Conservation (phyloP, 2,888 invertebrate genomes). For the Cyrtodaria siliqua region DNA sequence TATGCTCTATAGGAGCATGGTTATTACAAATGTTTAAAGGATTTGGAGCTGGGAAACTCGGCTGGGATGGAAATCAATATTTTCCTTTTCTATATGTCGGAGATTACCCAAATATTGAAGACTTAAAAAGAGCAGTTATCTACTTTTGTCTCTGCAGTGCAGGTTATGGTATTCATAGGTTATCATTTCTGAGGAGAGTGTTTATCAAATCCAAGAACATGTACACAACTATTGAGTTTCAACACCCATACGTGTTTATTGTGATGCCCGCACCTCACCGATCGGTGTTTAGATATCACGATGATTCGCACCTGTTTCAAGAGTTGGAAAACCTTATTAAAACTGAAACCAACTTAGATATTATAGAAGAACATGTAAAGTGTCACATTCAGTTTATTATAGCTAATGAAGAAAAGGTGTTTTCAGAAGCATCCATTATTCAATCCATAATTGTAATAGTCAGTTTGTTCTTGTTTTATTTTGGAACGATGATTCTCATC, state of each 20-base stretch:
- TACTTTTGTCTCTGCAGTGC: not conserved
- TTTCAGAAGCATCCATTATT: not conserved
- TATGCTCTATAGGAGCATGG: not conserved
- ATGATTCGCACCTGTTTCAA: not conserved
- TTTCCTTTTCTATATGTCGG: not conserved
- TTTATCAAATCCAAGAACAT: not conserved
- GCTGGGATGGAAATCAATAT: not conserved
- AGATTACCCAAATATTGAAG: conserved; percentile 1
- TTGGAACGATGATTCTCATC: not conserved
- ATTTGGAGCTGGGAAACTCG: not conserved
- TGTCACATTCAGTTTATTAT: not conserved
- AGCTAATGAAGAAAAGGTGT: not conserved
- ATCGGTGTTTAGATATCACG: not conserved
- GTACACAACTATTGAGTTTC: not conserved
- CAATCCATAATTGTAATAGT: not conserved
- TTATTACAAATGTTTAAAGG: not conserved
- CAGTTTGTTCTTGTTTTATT: not conserved
- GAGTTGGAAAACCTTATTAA: not conserved
- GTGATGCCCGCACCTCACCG: not conserved
- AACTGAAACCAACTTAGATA: not conserved
- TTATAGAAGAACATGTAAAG: not conserved
- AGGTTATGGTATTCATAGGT: not conserved
- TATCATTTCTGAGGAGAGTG: not conserved
- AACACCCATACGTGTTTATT: not conserved
- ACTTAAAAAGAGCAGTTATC: not conserved